Percentiles rank a stretch among this genome's conserved stretches.
These are phyloP conservation scores for Scomber scombrus DNA, from an alignment of 2,113 vertebrate genomes.

Conservation along the genomic window DNA sequence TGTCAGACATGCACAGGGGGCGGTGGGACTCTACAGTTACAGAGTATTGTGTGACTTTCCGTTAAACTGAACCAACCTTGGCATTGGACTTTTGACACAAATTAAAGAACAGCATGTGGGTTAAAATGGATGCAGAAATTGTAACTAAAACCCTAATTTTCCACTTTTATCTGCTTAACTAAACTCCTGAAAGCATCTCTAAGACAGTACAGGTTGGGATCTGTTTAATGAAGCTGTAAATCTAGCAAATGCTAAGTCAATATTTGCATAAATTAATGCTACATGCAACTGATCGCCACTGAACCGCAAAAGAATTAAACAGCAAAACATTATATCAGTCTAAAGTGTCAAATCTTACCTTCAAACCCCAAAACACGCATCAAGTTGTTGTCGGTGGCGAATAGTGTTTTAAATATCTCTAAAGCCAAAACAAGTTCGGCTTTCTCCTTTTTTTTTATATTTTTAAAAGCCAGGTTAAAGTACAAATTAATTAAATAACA, in stretches of 20 bases:
- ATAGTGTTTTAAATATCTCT: background rate
- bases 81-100: background rate
- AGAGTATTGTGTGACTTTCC: conserved; percentile 62
- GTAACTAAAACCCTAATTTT: background rate
- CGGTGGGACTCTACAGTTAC: conserved; percentile 66
- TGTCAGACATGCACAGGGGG: conserved; percentile 44
- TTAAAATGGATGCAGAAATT: background rate
- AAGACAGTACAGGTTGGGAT: background rate
- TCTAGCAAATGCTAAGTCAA: conserved; percentile 7
- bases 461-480: no score
- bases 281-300: background rate
- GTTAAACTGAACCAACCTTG: conserved; percentile 38
- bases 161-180: background rate
- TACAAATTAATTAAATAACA: background rate
- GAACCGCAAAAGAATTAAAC: background rate
- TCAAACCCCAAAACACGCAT: conserved; percentile 19
- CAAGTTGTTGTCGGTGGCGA: conserved; percentile 21
- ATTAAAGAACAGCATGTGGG: background rate
- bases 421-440: background rate
- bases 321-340: background rate
- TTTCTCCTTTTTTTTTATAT: background rate
- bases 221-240: conserved; percentile 36
- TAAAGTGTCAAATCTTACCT: conserved; percentile 57
- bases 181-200: background rate
- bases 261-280: conserved; percentile 13